Evolutionary conservation across 2,797 vertebrate species (phyloP).

Genomic region (Pangasius mekongensis): DNA sequence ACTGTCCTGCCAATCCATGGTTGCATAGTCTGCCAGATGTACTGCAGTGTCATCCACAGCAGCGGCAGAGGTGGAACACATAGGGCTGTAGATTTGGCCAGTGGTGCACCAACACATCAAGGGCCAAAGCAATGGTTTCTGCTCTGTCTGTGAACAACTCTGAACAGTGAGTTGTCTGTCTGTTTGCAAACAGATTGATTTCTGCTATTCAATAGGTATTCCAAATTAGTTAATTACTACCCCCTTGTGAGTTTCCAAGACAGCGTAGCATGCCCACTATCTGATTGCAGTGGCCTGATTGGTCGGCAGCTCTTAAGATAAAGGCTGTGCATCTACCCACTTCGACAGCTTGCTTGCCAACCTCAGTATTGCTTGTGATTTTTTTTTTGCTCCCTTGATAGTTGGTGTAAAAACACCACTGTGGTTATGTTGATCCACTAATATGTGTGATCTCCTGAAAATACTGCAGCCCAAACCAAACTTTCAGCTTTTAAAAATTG

Average conservation of each 20-base stretch:
- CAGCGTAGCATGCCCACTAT: too few species aligned
- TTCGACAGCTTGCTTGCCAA: too few species aligned
- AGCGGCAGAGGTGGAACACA: background rate
- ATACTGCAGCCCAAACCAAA: too few species aligned
- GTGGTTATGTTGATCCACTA: too few species aligned
- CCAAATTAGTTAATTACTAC: background rate
- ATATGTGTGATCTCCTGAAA: too few species aligned
- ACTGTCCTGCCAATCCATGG: background rate
- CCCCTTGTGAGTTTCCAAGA: background rate
- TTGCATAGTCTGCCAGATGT: background rate
- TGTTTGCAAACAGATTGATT: background rate
- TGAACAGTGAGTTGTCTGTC: background rate
- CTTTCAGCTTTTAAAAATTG: too few species aligned
- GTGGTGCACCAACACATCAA: background rate
- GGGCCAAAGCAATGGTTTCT: background rate
- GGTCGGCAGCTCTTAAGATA: background rate
- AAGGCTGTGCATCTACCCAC: too few species aligned
- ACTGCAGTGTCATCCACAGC: background rate
- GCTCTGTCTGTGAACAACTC: background rate
- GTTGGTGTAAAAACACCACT: too few species aligned
- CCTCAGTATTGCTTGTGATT: too few species aligned
- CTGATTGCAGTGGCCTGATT: background rate
- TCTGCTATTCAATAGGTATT: background rate
- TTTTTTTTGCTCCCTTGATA: too few species aligned
- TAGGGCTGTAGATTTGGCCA: background rate